Percentiles rank a stretch among this genome's conserved stretches.
These are phyloP conservation scores for Dolichopus griseipennis DNA, from an alignment of 2,888 invertebrate genomes.

Conservation along the genomic window DNA sequence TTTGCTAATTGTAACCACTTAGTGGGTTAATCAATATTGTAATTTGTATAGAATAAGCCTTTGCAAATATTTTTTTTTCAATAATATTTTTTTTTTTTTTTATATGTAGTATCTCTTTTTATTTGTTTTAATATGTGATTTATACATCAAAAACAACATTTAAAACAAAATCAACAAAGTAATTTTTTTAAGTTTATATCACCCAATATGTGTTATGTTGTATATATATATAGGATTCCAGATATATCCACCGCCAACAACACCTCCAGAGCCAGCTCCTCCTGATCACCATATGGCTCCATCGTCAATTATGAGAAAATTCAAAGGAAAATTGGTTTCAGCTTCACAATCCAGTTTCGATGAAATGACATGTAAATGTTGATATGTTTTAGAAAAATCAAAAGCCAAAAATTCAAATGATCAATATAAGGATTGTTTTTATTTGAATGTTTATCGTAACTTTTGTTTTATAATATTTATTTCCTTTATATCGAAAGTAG, in stretches of 20 bases:
- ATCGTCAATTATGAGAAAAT: conserved; percentile 46
- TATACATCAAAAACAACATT: conserved; percentile 17
- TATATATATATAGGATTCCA: conserved; percentile 54
- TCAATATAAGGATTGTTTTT: conserved; percentile 20
- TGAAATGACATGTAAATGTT: conserved; percentile 53
- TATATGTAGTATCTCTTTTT: conserved; percentile 15
- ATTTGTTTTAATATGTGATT: conserved; percentile 19
- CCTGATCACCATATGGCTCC: conserved; percentile 63
- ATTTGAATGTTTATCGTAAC: conserved; percentile 10
- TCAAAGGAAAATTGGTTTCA: conserved; percentile 46
- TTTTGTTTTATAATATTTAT: neutral
- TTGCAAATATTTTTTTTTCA: neutral
- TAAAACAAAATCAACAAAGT: conserved; percentile 17
- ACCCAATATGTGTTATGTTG: conserved; percentile 24
- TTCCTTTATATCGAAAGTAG: too few relatives aligned
- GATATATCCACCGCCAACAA: conserved; percentile 74
- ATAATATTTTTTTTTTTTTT: conserved; percentile 10
- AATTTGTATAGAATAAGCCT: neutral
- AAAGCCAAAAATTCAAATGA: conserved; percentile 16
- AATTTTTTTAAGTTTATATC: conserved; percentile 23
- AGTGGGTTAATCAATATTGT: neutral
- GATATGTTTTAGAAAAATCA: conserved; percentile 11
- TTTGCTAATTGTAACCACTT: conserved; percentile 6
- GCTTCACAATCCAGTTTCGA: conserved; percentile 56
- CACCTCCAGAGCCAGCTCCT: conserved; percentile 76